Evolutionary conservation across 2,888 invertebrate genomes (phyloP).

Genomic region (Drosophila siamana): DNA sequence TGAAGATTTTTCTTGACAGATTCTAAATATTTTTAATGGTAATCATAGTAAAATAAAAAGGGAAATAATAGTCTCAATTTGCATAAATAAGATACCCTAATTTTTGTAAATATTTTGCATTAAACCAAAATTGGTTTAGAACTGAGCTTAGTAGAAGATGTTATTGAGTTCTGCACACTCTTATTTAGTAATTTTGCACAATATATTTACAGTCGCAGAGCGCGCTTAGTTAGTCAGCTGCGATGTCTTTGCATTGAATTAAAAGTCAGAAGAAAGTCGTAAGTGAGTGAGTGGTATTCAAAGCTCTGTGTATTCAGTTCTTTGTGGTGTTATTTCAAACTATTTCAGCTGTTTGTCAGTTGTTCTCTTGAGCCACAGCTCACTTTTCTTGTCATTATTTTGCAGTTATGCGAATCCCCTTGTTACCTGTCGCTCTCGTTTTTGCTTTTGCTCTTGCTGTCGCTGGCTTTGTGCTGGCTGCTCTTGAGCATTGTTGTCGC

Average conservation of each 20-base stretch:
- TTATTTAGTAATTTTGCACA: no score
- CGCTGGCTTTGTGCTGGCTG: neutral
- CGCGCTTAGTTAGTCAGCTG: no score
- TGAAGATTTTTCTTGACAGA: no score
- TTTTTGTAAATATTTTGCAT: no score
- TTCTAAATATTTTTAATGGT: no score
- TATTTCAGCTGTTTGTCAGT: neutral
- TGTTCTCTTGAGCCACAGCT: neutral
- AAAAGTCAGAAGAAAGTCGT: neutral
- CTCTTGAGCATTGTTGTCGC: conserved; percentile 52
- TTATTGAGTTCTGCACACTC: no score
- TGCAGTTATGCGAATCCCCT: conserved; percentile 29
- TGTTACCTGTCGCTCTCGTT: neutral
- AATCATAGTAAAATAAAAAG: no score
- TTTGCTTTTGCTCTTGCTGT: neutral
- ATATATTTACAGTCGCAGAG: no score
- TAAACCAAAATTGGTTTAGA: no score
- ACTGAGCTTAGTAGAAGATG: no score
- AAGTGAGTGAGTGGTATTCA: neutral
- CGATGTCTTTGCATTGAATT: neutral
- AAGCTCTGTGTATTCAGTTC: neutral
- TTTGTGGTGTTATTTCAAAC: neutral
- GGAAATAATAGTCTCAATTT: no score
- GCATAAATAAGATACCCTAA: no score
- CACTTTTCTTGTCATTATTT: conserved; percentile 12